Evolutionary conservation across 2,797 vertebrate species (phyloP).

Genomic region (Somateria mollissima): DNA sequence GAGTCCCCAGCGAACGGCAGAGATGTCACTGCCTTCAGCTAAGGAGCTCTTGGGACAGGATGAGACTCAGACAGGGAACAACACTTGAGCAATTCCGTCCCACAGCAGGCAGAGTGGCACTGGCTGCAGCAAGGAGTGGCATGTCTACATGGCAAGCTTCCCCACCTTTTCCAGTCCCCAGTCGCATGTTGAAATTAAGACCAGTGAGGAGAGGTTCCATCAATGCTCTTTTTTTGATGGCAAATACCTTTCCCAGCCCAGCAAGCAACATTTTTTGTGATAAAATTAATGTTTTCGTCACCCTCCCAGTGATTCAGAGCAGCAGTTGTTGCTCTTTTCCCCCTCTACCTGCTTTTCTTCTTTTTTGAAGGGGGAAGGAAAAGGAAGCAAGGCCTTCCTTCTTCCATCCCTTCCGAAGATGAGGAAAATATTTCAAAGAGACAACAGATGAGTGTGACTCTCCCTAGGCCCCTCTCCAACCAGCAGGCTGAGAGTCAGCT

Average conservation of each 20-base stretch:
- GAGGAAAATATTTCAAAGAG: background rate
- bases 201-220: background rate
- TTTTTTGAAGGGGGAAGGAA: background rate
- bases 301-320: background rate
- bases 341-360: background rate
- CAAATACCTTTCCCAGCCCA: background rate
- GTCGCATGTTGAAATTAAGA: background rate
- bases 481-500: background rate
- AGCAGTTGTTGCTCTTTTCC: background rate
- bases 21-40: background rate
- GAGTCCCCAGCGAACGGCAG: background rate
- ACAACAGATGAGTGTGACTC: background rate
- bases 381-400: background rate
- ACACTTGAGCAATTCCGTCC: background rate
- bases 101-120: background rate
- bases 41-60: background rate
- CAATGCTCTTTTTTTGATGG: background rate
- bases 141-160: background rate
- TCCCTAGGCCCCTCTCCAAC: background rate
- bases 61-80: background rate
- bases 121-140: background rate
- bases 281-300: background rate
- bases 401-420: background rate
- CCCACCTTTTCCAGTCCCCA: background rate
- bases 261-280: background rate